Evolutionary conservation across 2,888 invertebrate species (phyloP).

Genomic region (Tetranychus piercei): DNA sequence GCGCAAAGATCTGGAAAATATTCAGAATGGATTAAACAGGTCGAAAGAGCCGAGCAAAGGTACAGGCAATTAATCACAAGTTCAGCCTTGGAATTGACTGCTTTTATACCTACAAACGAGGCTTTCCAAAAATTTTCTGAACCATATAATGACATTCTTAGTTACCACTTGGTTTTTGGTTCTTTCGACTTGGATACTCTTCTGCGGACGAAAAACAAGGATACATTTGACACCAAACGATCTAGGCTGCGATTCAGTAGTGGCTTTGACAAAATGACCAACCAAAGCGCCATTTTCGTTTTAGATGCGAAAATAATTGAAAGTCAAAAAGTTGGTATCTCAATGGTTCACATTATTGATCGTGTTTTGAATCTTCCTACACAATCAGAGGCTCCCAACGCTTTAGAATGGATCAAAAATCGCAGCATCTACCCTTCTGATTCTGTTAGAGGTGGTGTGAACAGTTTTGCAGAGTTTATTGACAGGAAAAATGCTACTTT

Average conservation of each 20-base stretch:
- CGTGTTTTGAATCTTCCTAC: neutral
- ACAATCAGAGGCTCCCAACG: neutral
- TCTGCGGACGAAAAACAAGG: neutral
- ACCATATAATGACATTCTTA: neutral
- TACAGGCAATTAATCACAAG: neutral
- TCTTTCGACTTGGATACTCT: neutral
- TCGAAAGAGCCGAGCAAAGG: neutral
- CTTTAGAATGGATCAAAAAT: constrained; percentile 35
- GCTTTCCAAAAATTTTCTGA: neutral
- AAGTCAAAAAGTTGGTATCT: neutral
- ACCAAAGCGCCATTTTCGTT: neutral
- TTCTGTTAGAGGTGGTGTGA: neutral
- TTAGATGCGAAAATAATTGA: neutral
- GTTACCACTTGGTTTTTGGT: neutral
- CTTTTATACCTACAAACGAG: neutral
- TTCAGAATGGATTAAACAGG: neutral
- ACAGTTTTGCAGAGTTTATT: neutral
- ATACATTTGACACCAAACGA: neutral
- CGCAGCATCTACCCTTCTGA: neutral
- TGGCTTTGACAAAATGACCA: neutral
- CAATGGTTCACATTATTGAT: neutral
- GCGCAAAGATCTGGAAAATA: neutral
- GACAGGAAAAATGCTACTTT: neutral
- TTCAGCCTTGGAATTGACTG: neutral
- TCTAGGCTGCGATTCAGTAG: neutral